These are phyloP conservation scores for Grapholita molesta DNA, from an alignment of 1,140 invertebrate species.

Conservation along the genomic window DNA sequence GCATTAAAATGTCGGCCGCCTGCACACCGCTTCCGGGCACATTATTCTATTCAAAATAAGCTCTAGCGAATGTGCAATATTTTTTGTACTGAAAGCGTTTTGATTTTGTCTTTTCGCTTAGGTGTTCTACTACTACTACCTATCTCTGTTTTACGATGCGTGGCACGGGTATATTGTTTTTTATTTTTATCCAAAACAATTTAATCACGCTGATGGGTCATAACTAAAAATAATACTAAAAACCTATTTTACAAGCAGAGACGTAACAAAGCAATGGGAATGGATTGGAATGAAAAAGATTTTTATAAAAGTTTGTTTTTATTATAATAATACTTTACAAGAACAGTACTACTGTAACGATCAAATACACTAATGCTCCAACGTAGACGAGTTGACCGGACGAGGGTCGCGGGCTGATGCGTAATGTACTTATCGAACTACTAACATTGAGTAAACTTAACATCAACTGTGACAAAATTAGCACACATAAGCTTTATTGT, in stretches of 20 bases:
- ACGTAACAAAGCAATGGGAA: too few species aligned
- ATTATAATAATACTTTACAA: slow-evolving; percentile 48
- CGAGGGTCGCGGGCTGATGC: background rate
- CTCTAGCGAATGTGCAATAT: slow-evolving; percentile 46
- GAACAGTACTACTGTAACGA: slow-evolving; percentile 50
- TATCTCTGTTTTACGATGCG: too few species aligned
- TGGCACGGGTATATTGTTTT: too few species aligned
- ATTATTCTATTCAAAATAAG: slow-evolving; percentile 63
- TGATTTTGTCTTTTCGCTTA: slow-evolving; percentile 36
- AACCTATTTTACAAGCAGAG: too few species aligned
- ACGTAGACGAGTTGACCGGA: too few species aligned
- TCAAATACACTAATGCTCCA: slow-evolving; percentile 38
- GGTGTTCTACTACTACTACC: too few species aligned
- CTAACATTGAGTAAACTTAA: slow-evolving; percentile 1
- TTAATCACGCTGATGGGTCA: too few species aligned
- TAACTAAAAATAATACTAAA: too few species aligned
- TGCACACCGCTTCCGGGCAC: slow-evolving; percentile 35
- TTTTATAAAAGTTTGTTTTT: background rate
- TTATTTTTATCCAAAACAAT: too few species aligned
- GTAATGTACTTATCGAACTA: background rate
- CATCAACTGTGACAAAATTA: background rate
- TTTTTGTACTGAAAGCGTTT: slow-evolving; percentile 48
- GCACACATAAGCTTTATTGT: slow-evolving; percentile 18
- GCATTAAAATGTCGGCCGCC: slow-evolving; percentile 44
- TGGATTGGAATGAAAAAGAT: too few species aligned